phyloP scores from a whole-genome alignment of 2,888 invertebrate genomes.

The Mamestra brassicae region DNA sequence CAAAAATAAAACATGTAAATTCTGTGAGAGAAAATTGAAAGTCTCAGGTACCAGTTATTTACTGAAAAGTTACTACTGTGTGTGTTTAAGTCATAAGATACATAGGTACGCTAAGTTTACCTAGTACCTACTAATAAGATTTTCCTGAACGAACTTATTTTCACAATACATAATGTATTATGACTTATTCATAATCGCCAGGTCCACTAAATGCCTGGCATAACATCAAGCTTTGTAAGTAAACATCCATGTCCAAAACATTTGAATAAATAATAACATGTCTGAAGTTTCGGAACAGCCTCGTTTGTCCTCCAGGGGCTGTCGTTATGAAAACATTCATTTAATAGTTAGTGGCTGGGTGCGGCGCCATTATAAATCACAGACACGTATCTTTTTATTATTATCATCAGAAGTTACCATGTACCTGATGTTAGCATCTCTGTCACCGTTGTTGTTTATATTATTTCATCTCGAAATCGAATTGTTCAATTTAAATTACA shows the following conservation, averaged over 20 bases:
- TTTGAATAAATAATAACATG: conserved; percentile 45
- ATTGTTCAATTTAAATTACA: too few relatives aligned
- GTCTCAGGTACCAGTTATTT: too few relatives aligned
- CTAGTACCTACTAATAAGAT: background rate
- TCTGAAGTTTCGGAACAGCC: conserved; percentile 6
- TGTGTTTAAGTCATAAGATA: too few relatives aligned
- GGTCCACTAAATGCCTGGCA: background rate
- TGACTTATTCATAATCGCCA: too few relatives aligned
- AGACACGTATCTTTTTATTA: conserved; percentile 31
- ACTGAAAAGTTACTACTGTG: too few relatives aligned
- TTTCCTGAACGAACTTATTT: background rate
- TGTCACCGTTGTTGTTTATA: too few relatives aligned
- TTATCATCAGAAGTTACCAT: conserved; percentile 9
- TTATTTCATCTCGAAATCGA: too few relatives aligned
- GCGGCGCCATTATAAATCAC: conserved; percentile 45
- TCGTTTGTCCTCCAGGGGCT: conserved; percentile 28
- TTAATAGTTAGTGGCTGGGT: conserved; percentile 15
- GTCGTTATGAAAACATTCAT: conserved; percentile 36
- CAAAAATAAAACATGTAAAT: too few relatives aligned
- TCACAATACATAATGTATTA: background rate
- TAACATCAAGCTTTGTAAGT: conserved; percentile 9
- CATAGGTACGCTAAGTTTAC: too few relatives aligned
- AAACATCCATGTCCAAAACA: conserved; percentile 21
- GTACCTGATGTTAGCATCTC: background rate
- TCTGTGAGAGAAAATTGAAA: too few relatives aligned